Base-by-base conservation (phyloP, 2,113 vertebrate genomes). In the Plestiodon gilberti region DNA sequence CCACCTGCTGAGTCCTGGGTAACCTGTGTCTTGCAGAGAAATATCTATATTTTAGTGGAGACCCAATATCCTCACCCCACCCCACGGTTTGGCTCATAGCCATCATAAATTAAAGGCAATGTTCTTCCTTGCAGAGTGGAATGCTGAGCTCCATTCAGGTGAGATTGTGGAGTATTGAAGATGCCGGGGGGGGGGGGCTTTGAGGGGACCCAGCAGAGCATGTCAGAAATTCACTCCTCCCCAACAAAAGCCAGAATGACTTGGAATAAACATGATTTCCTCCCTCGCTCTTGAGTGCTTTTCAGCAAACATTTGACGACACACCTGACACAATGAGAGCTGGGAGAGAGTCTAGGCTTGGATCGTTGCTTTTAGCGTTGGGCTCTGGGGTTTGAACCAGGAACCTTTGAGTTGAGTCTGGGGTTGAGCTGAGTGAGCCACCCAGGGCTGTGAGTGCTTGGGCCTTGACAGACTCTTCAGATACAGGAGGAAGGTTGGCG, bases 21-120 rank as follows among this genome's bases (percentile, higher is more conserved):
- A 70, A 78, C 73, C 5, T 59, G 57, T 14, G 20, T 57, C 77
- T 82, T 87, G 15, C 40, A 88, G 85, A 20, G 70, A 20, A 65
- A 62, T 89, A 86, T 33, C 69, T 57, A 33, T 87, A 84, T 88
- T 67, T 86, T 88, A 35, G 77, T 85, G 76, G 84, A 80, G 76
- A 6, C 38, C 77, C 64, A 76, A 75, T 83, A 81, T 90, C 11
- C 22, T 87, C 73, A 22, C 77, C 78, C 83, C 83, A 48, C 43
- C 43, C 43, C 43, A 48, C 43, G 8, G 43, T 8, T 8, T 48
- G 15, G 3, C 9, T 40, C 13, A 77, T 83, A 71, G 18, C 67
- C 40, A 62, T 77, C 59, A 25, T 74, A 86, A 82, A 78, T 8
- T 52, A 3, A 30, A 85, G 64, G 70, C 52, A 81, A 59, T 90